Percentiles rank a stretch among this genome's conserved stretches.
phyloP scores from a whole-genome alignment of 2,888 invertebrate species.

The Dryomyza anilis region DNA sequence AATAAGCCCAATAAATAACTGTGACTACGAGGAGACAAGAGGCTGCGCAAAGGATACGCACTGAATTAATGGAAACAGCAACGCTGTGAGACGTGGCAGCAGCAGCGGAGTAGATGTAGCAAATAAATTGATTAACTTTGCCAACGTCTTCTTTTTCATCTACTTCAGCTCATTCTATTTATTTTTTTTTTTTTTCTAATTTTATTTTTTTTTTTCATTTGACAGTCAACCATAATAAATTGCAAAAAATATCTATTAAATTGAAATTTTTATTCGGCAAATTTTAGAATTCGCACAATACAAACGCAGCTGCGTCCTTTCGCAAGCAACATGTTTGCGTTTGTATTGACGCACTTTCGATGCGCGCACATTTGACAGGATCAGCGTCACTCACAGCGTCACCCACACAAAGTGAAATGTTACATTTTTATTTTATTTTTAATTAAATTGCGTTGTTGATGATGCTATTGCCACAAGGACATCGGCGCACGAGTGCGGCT shows the following conservation, averaged over 20 bases:
- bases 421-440: neutral
- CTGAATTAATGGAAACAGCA: neutral
- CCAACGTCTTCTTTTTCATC: neutral
- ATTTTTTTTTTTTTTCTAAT: neutral
- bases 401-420: neutral
- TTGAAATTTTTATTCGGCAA: too few species aligned
- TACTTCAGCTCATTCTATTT: neutral
- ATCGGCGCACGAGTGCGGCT: neutral
- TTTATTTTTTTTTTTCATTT: neutral
- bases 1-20: constrained; percentile 2
- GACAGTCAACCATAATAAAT: too few species aligned
- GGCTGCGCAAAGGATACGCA: neutral
- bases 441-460: neutral
- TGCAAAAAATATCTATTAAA: too few species aligned
- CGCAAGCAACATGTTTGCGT: neutral
- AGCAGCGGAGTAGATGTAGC: neutral
- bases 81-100: neutral
- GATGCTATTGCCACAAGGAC: neutral
- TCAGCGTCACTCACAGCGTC: neutral
- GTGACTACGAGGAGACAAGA: neutral
- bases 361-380: neutral
- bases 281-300: too few species aligned
- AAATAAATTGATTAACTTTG: constrained; percentile 1
- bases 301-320: neutral
- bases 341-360: neutral